Evolutionary conservation across 2,113 vertebrate genomes (phyloP).

Genomic region (Ptilorrhoa leucosticta): DNA sequence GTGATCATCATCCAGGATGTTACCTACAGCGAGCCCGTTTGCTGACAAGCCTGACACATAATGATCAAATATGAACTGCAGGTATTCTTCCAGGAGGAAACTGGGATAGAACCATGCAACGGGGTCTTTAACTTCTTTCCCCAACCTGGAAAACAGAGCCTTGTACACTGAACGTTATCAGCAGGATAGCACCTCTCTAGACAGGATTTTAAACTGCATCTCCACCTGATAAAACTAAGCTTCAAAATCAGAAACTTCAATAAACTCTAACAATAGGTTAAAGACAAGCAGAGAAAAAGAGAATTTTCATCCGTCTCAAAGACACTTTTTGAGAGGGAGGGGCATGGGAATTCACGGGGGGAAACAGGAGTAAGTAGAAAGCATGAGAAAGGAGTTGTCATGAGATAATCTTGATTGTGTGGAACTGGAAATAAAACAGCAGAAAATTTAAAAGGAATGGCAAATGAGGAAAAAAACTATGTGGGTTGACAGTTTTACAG

Average conservation of each 20-base stretch:
- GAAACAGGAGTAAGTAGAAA: not conserved
- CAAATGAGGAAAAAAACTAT: not conserved
- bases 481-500: not conserved
- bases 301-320: not conserved
- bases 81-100: not conserved
- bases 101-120: not conserved
- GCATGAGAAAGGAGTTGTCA: not conserved
- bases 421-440: not conserved
- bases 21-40: not conserved
- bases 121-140: not conserved
- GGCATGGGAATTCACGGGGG: not conserved
- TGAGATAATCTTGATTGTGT: not conserved
- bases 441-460: not conserved
- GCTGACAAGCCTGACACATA: not conserved
- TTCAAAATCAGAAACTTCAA: not conserved
- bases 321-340: not conserved
- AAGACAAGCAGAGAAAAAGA: not conserved
- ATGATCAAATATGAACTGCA: not conserved
- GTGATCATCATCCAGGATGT: not conserved
- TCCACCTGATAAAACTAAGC: not conserved
- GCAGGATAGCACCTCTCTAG: not conserved
- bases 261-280: not conserved
- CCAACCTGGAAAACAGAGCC: not conserved
- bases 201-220: not conserved
- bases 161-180: accelerated